These are phyloP conservation scores for Ophioderma brevispina DNA, from an alignment of 35 echinoderm and acorn worm genomes.

Conservation along the genomic window DNA sequence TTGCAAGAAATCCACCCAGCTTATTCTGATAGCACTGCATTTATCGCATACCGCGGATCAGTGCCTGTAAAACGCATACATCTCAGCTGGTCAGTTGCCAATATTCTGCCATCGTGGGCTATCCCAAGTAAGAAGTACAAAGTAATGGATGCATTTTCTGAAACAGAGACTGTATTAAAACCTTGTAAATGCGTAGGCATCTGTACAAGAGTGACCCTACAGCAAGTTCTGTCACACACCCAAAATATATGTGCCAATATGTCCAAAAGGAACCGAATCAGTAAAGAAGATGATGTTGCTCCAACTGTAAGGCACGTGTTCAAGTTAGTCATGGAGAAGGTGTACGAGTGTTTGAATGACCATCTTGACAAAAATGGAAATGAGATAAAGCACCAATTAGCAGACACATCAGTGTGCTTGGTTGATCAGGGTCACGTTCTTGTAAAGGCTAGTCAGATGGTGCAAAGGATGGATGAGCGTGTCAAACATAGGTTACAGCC, in stretches of 20 bases:
- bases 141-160: background rate
- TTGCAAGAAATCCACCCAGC: slow-evolving; percentile 10
- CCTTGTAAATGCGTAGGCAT: slow-evolving; percentile 19
- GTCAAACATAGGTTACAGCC: background rate
- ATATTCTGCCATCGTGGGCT: background rate
- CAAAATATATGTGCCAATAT: background rate
- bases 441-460: slow-evolving; percentile 1
- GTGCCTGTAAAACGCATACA: background rate
- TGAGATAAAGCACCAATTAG: background rate
- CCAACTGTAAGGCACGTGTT: background rate
- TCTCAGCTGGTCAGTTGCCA: slow-evolving; percentile 14
- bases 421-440: slow-evolving; percentile 13
- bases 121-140: background rate
- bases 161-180: background rate
- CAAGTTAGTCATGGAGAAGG: background rate
- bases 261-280: background rate
- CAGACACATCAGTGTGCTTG: background rate
- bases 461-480: background rate
- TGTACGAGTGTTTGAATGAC: background rate
- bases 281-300: slow-evolving; percentile 1
- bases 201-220: background rate
- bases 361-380: background rate
- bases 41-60: slow-evolving; percentile 34
- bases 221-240: background rate
- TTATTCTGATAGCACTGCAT: background rate